Evolutionary conservation across 2,888 invertebrate species (phyloP), one percentile per base, ranked within the genome.

Genomic region (Tinea pellionella): DNA sequence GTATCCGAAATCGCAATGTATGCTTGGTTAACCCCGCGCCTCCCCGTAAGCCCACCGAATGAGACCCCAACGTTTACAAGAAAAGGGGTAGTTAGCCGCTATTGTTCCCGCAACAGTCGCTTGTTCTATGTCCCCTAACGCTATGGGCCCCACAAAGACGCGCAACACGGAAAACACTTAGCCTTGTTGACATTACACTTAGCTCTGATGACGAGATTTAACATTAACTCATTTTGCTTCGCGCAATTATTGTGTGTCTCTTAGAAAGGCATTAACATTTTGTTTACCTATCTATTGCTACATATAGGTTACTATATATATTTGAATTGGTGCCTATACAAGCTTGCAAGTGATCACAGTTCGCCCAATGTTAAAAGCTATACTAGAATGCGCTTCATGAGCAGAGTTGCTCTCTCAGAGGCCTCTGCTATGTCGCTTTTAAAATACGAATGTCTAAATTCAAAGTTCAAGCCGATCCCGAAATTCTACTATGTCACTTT

Each of bases 81-180:
- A 85, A 87, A 51, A 86, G 85, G 86, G 87, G 85, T 87, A 87
- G 87, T 87, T 87, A 86, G 85, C 84, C 74, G 70, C 83, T 78
- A 83, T 87, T 87, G 87, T 86, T 81, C 60, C 19, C 24, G 55
- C 60, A 13, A 43, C 30, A 24, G 30, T 47, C 43, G 18, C 43
- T n/a, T 42, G 47, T 24, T 24, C 24, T 24, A 24, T 51, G 60
- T 19, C 43, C 59, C 59, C 43, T n/a, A 55, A 47, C 37, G 47
- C 16, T 47, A 11, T 19, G 37, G 41, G 71, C 78, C 81, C 80
- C 75, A 78, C 79, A 81, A 82, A 83, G 82, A 81, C 75, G 78
- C 63, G 71, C 67, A 69, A 75, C 79, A 78, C 72, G 78, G 77
- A 71, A 78, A 81, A 80, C 86, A 86, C 83, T 85, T 82, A 85